Percentiles rank a stretch among this genome's conserved stretches.
Conservation (phyloP, 2,888 invertebrate genomes). For the Drosophila barbarae region DNA sequence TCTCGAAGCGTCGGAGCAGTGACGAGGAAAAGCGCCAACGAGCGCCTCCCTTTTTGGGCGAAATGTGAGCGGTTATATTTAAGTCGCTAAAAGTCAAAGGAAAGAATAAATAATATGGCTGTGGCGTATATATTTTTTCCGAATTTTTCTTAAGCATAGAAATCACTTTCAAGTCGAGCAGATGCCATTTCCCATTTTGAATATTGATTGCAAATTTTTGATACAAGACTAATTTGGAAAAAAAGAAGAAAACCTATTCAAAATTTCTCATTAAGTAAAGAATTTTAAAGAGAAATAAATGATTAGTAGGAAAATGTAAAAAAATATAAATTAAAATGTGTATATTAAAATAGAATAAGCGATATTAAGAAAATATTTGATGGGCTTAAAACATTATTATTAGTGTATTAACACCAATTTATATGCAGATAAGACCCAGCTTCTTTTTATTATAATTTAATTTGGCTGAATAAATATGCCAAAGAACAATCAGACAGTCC, state of each 20-base stretch:
- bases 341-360: not conserved
- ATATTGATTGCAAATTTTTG: conserved; percentile 1
- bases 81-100: conserved; percentile 24
- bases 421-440: not conserved
- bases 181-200: not conserved
- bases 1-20: conserved; percentile 43
- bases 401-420: not conserved
- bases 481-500: conserved; percentile 4
- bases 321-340: no score
- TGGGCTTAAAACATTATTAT: not conserved
- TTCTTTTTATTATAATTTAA: not conserved
- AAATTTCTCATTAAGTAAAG: not conserved
- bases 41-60: not conserved
- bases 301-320: not conserved
- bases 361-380: no score
- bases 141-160: not conserved
- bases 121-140: conserved; percentile 4
- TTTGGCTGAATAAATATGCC: conserved; percentile 2
- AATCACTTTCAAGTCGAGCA: conserved; percentile 5
- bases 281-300: not conserved
- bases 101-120: conserved; percentile 4
- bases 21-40: conserved; percentile 18
- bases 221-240: not conserved
- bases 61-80: conserved; percentile 43
- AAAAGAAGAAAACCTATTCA: not conserved